Evolutionary conservation across 2,888 invertebrate genomes (phyloP).

Genomic region (Nomada hirtipes): DNA sequence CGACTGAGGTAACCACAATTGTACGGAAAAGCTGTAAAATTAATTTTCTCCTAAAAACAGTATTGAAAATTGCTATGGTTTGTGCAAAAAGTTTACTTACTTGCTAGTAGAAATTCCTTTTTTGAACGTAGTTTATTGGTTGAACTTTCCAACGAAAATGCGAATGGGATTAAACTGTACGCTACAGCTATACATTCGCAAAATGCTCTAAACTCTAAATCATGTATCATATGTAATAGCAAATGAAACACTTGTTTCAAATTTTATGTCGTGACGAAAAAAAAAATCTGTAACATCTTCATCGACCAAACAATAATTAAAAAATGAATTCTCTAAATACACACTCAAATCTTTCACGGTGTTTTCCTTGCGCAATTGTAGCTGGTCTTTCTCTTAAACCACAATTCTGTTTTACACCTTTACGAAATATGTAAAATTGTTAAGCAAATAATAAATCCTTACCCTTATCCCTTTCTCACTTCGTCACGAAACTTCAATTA

Average conservation of each 20-base stretch:
- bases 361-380: neutral
- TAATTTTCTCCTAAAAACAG: neutral
- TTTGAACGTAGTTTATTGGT: slow-evolving; percentile 16
- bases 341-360: no score
- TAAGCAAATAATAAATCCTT: no score
- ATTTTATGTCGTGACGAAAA: neutral
- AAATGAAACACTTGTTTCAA: neutral
- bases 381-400: no score
- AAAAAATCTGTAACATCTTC: neutral
- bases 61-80: neutral
- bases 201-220: neutral
- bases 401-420: no score
- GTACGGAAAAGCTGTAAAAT: neutral
- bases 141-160: slow-evolving; percentile 10
- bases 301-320: neutral
- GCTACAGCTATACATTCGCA: neutral
- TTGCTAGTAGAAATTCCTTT: neutral
- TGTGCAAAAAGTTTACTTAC: neutral
- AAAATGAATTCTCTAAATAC: no score
- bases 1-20: no score
- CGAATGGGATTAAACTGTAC: slow-evolving; percentile 13
- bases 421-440: no score
- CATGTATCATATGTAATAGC: neutral
- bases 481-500: no score
- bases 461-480: no score